Percentiles rank a stretch among this genome's conserved stretches.
Evolutionary conservation across 2,888 invertebrate species (phyloP).

Genomic region (Anoplius nigerrimus): DNA sequence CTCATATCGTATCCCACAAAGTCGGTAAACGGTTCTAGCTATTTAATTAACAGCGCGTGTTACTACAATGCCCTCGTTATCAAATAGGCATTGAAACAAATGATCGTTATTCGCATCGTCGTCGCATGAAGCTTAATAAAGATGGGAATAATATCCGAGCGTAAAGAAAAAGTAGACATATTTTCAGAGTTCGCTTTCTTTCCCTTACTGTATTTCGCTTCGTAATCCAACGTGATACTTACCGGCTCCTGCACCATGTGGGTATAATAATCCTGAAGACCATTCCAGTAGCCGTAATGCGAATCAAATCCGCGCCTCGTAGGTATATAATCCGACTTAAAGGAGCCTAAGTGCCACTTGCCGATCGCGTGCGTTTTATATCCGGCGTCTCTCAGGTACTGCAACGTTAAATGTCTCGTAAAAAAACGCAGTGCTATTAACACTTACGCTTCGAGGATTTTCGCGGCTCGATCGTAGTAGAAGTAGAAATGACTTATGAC

Average conservation of each 20-base stretch:
- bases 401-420: constrained; percentile 33
- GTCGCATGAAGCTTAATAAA: too few species aligned
- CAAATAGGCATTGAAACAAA: too few species aligned
- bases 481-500: too few species aligned
- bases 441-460: too few species aligned
- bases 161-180: too few species aligned
- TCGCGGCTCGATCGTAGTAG: too few species aligned
- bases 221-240: constrained; percentile 61
- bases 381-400: constrained; percentile 80
- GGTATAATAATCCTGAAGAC: constrained; percentile 85
- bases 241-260: constrained; percentile 78
- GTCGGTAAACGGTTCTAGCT: neutral
- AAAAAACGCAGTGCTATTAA: too few species aligned
- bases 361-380: constrained; percentile 90
- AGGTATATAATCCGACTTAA: constrained; percentile 83
- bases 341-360: constrained; percentile 94
- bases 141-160: too few species aligned
- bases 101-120: too few species aligned
- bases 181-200: too few species aligned
- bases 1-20: constrained; percentile 80
- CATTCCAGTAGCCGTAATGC: constrained; percentile 87
- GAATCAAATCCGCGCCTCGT: constrained; percentile 86
- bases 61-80: too few species aligned
- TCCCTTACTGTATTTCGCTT: too few species aligned
- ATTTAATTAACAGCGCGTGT: neutral